Evolutionary conservation across 1,140 invertebrate genomes (phyloP).

Genomic region (Pachyrhynchus sulphureomaculatus): DNA sequence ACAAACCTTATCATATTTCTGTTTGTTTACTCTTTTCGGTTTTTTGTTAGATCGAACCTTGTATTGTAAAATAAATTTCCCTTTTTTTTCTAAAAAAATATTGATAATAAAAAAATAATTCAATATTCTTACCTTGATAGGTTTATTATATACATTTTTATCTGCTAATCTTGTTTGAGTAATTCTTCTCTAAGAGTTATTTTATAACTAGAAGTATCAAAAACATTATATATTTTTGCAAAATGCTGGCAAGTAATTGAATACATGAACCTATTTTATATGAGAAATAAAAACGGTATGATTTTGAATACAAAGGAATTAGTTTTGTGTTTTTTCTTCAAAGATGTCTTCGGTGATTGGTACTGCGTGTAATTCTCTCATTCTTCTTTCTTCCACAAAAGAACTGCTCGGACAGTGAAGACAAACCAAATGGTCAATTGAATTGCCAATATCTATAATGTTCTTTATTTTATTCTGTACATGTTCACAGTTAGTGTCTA

Average conservation of each 20-base stretch:
- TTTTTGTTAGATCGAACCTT: no score
- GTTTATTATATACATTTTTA: no score
- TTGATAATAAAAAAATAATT: no score
- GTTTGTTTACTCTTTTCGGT: no score
- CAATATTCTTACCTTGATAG: no score
- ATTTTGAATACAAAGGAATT: conserved; percentile 30
- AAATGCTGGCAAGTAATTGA: conserved; percentile 15
- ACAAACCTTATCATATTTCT: no score
- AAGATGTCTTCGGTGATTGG: conserved; percentile 13
- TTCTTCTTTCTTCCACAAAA: conserved; percentile 28
- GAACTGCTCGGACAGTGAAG: conserved; percentile 29
- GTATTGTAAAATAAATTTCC: no score
- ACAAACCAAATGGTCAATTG: conserved; percentile 41
- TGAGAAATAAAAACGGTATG: conserved; percentile 11
- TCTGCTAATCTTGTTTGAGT: no score
- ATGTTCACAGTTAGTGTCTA: conserved; percentile 42
- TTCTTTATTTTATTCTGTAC: conserved; percentile 42
- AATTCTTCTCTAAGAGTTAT: no score
- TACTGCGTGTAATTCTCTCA: conserved; percentile 31
- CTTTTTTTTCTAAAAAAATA: no score
- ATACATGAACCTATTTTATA: conserved; percentile 16
- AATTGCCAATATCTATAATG: conserved; percentile 47
- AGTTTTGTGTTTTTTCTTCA: conserved; percentile 1
- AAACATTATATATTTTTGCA: neutral
- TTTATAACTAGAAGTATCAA: no score